A percentile compares a stretch with the other conserved stretches of the same genome.
phyloP scores from a whole-genome alignment of 2,797 vertebrate species.

The Darevskia nairensis region DNA sequence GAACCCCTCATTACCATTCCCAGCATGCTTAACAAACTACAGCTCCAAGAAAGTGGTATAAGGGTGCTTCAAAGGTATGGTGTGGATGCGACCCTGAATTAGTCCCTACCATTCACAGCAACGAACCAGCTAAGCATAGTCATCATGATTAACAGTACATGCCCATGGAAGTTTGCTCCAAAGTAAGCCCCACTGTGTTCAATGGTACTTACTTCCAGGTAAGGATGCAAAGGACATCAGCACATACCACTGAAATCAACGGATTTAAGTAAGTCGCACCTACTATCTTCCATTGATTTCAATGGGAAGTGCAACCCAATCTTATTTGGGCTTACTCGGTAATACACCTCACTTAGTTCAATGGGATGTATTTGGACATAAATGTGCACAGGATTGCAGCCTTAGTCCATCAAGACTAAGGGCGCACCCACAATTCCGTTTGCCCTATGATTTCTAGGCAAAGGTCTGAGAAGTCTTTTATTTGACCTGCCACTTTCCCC shows the following conservation, averaged over 20 bases:
- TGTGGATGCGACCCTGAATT: not conserved
- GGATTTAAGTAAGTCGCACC: not conserved
- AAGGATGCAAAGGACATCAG: not conserved
- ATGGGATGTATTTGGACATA: not conserved
- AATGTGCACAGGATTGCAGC: not conserved
- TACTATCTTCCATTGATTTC: not conserved
- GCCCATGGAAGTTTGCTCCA: not conserved
- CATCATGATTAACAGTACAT: not conserved
- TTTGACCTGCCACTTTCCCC: no score
- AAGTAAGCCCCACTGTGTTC: not conserved
- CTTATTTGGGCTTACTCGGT: not conserved
- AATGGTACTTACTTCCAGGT: not conserved
- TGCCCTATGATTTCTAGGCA: no score
- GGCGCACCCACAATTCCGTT: no score
- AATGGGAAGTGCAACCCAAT: not conserved
- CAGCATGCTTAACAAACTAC: no score
- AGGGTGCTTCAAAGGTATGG: no score
- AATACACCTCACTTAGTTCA: not conserved
- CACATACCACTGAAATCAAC: not conserved
- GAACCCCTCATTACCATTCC: no score
- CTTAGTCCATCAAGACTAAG: conserved; percentile 37
- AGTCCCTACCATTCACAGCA: not conserved
- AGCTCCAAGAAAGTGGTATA: no score
- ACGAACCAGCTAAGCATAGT: not conserved
- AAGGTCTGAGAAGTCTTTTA: no score